Conservation (phyloP, 2,888 invertebrate species). For the Drosophila aldrichi region DNA sequence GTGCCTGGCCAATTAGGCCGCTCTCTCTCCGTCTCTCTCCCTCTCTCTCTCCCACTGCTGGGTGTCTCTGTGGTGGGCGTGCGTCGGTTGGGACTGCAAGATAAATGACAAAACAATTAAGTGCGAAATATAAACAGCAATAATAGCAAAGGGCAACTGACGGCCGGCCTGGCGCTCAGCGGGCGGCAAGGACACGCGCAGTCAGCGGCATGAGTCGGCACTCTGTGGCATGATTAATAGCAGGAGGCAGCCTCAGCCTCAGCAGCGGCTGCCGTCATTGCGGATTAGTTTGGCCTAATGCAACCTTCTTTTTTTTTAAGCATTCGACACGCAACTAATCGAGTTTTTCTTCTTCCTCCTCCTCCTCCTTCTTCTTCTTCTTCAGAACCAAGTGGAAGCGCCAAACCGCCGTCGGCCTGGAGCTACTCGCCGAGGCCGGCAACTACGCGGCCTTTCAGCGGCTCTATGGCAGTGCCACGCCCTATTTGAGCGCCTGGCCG, state of each 20-base stretch:
- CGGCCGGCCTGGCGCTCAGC: slow-evolving; percentile 36
- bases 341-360: not conserved
- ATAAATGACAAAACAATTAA: slow-evolving; percentile 84
- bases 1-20: slow-evolving; percentile 61
- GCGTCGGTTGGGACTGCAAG: slow-evolving; percentile 56
- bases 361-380: too few relatives aligned
- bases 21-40: not conserved
- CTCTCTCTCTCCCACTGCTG: not conserved
- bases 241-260: slow-evolving; percentile 6
- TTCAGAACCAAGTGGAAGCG: slow-evolving; percentile 98
- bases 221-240: slow-evolving; percentile 63
- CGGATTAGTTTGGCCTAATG: slow-evolving; percentile 32
- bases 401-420: slow-evolving; percentile 98
- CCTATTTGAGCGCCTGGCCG: slow-evolving; percentile 88
- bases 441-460: slow-evolving; percentile 99
- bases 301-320: slow-evolving; percentile 27
- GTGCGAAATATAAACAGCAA: slow-evolving; percentile 82
- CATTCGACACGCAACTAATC: slow-evolving; percentile 40
- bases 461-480: slow-evolving; percentile 91
- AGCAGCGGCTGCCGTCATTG: slow-evolving; percentile 15
- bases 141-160: slow-evolving; percentile 40
- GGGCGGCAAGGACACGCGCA: slow-evolving; percentile 64
- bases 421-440: slow-evolving; percentile 97
- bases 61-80: slow-evolving; percentile 20
- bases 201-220: slow-evolving; percentile 66